Evolutionary conservation across 2,797 vertebrate species (phyloP).

Genomic region (Thripadectes ignobilis): DNA sequence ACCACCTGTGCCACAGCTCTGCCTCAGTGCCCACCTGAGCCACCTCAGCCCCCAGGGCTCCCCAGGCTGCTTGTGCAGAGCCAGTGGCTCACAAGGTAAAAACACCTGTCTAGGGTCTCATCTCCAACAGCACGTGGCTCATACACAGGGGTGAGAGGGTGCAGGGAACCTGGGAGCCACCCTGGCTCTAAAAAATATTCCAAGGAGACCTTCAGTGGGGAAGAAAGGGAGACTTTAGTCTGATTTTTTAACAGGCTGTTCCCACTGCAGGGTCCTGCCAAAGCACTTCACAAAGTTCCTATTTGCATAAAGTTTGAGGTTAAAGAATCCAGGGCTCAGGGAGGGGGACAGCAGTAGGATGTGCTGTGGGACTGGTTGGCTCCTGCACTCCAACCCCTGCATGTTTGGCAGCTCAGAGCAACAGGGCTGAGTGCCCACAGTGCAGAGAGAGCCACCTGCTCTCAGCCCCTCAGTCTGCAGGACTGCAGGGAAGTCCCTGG

Average conservation of each 20-base stretch:
- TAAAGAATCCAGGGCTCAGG: not conserved
- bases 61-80: fast-evolving
- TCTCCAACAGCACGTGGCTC: not conserved
- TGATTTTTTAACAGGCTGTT: not conserved
- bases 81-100: not conserved
- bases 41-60: not conserved
- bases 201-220: not conserved
- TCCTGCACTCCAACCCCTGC: not conserved
- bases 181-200: not conserved
- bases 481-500: not conserved
- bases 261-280: not conserved
- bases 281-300: not conserved
- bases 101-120: not conserved
- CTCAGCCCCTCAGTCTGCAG: not conserved
- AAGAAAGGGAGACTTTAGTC: not conserved
- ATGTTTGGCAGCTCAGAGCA: not conserved
- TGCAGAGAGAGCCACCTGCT: not conserved
- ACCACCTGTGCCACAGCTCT: fast-evolving
- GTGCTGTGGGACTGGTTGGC: not conserved
- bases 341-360: not conserved
- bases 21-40: fast-evolving
- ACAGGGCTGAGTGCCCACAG: fast-evolving
- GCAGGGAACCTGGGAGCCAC: not conserved
- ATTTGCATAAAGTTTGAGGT: not conserved
- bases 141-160: fast-evolving